A percentile compares a stretch with the other conserved stretches of the same genome.
Evolutionary conservation across 2,797 vertebrate genomes (phyloP).

Genomic region (Coregonus suidteri): DNA sequence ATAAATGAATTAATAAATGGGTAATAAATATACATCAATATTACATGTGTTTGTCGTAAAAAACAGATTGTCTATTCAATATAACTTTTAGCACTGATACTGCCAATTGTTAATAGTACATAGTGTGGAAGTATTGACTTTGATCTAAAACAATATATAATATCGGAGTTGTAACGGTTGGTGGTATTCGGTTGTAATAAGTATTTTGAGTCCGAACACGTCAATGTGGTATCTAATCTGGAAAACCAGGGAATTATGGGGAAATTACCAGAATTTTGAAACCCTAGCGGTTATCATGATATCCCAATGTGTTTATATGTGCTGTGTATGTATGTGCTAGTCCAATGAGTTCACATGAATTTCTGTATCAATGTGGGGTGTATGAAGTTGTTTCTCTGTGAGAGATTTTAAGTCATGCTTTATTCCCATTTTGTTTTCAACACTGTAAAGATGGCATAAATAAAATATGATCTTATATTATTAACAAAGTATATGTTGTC

Average conservation of each 20-base stretch:
- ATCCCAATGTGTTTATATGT: not conserved
- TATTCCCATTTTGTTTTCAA: slow-evolving; percentile 41
- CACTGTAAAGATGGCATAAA: slow-evolving; percentile 65
- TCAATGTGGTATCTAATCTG: slow-evolving; percentile 16
- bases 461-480: slow-evolving; percentile 63
- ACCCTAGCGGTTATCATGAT: not conserved
- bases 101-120: not conserved
- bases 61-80: not conserved
- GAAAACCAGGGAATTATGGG: too few species aligned
- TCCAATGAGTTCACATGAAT: slow-evolving; percentile 46
- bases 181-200: not conserved
- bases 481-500: not conserved
- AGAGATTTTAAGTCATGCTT: slow-evolving; percentile 68
- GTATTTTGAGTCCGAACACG: slow-evolving; percentile 3
- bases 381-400: slow-evolving; percentile 65
- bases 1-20: not conserved
- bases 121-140: not conserved
- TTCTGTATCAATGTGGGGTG: slow-evolving; percentile 67
- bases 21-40: not conserved
- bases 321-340: not conserved
- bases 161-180: not conserved
- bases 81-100: not conserved
- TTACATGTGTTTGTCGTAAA: not conserved
- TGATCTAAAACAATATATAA: too few species aligned
- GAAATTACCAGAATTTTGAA: too few species aligned